Evolutionary conservation across 2,888 invertebrate species (phyloP), one percentile per base, ranked within the genome.

Genomic region (Epirrhoe alternata): DNA sequence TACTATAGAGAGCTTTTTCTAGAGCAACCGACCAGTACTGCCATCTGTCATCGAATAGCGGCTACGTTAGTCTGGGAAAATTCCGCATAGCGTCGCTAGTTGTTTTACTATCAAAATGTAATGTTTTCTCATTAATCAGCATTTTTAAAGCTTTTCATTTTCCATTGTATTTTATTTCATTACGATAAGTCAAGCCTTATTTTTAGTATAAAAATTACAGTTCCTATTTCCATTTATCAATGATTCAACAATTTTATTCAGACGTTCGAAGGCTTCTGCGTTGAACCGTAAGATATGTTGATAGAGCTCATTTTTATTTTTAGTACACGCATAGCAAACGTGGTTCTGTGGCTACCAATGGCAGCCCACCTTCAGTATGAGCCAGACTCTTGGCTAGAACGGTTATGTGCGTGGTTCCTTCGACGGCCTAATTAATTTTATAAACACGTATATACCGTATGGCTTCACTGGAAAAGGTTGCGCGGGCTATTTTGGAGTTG

Each of bases 351-450:
- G 63, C 69, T 62, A 47, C 79, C 80, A 81, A 81, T 81, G 63
- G 61, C 54, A 74, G 64, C 30, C 60, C 62, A 74, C 75, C 79
- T 82, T 79, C 89, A 91, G 91, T 91, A 63, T 77, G 83, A 87
- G 88, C 85, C 82, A 74, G 81, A 70, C 81, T 62, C 68, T 83
- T 81, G 89, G 86, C 87, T 86, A 75, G 83, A 67, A 57, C 70
- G 77, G 89, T 78, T 70, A 74, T 71, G 77, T 73, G 59, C 42
- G 68, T 51, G 56, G 59, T 30, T 50, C 49, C 54, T 31, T 49
- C 69, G 65, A 74, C 75, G 80, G 77, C 73, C 77, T 82, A 78
- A 82, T 77, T 74, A 79, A 76, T 77, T 78, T 78, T 71, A 74
- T 69, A 77, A 76, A 81, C 70, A 75, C 83, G 84, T 77, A 71